These are phyloP conservation scores for Phasianus colchicus DNA, from an alignment of 2,113 vertebrate genomes.

Conservation along the genomic window DNA sequence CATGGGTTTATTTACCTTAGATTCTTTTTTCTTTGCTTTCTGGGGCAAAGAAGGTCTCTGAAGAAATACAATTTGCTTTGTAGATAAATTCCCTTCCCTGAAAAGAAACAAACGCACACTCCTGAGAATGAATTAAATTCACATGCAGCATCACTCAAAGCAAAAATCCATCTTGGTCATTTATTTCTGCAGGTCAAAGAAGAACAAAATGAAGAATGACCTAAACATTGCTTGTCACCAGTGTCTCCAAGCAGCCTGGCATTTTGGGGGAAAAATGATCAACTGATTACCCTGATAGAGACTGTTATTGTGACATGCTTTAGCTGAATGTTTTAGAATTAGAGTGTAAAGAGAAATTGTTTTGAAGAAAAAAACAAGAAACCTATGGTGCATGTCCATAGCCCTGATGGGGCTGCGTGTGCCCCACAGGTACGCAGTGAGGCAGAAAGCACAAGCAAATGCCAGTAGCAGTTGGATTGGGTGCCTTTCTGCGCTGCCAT, in stretches of 20 bases:
- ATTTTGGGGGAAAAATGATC: neutral
- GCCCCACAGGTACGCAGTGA: neutral
- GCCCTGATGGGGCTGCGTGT: neutral
- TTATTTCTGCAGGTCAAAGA: constrained; percentile 36
- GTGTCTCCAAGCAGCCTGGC: neutral
- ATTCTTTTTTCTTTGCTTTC: constrained; percentile 89
- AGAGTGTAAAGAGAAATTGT: neutral
- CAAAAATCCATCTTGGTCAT: neutral
- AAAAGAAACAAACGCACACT: constrained; percentile 69
- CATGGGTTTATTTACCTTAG: constrained; percentile 85
- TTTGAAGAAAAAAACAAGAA: neutral
- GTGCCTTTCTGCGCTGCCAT: neutral
- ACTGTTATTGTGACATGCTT: neutral
- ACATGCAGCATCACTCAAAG: neutral
- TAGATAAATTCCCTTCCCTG: constrained; percentile 94
- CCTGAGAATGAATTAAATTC: constrained; percentile 41
- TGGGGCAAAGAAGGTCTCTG: constrained; percentile 94
- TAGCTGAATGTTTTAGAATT: constrained; percentile 11
- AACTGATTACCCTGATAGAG: neutral
- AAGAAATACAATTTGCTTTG: constrained; percentile 98
- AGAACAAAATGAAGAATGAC: constrained; percentile 40
- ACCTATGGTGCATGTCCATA: neutral
- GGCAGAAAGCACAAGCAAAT: neutral
- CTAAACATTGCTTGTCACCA: neutral
- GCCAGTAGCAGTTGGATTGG: fast-evolving